A percentile compares a stretch with the other conserved stretches of the same genome.
Conservation (phyloP, 1,140 invertebrate species). For the Conus ventricosus region DNA sequence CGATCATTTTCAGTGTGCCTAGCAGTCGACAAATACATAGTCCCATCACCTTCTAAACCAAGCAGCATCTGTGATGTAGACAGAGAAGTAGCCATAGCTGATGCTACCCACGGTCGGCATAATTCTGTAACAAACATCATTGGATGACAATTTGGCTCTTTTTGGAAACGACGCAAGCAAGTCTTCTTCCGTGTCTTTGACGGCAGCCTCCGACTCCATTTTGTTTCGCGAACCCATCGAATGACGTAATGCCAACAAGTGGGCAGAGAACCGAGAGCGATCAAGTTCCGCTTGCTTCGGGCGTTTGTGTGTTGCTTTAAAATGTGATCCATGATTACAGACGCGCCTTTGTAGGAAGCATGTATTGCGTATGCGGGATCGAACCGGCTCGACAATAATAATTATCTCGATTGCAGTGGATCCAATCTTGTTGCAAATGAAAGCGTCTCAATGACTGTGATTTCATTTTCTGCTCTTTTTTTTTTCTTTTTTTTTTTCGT, state of each 20-base stretch:
- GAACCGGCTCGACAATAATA: too few species aligned
- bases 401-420: too few species aligned
- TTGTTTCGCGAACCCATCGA: not conserved
- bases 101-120: slow-evolving; percentile 58
- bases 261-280: not conserved
- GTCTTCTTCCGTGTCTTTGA: not conserved
- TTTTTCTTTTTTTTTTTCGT: too few species aligned
- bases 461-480: too few species aligned
- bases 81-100: slow-evolving; percentile 65
- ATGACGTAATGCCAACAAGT: not conserved
- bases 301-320: too few species aligned
- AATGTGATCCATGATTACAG: too few species aligned
- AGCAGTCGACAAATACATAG: slow-evolving; percentile 8
- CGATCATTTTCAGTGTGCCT: not conserved
- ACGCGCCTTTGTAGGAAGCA: too few species aligned
- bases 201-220: not conserved
- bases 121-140: slow-evolving; percentile 46
- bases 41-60: slow-evolving; percentile 55
- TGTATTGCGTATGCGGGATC: too few species aligned
- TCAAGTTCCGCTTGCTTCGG: not conserved
- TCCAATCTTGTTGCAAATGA: too few species aligned
- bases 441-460: too few species aligned
- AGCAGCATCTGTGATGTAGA: slow-evolving; percentile 65
- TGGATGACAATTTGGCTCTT: slow-evolving; percentile 12
- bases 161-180: not conserved